phyloP scores from a whole-genome alignment of 2,797 vertebrate species.

The Centropyge bicolor region DNA sequence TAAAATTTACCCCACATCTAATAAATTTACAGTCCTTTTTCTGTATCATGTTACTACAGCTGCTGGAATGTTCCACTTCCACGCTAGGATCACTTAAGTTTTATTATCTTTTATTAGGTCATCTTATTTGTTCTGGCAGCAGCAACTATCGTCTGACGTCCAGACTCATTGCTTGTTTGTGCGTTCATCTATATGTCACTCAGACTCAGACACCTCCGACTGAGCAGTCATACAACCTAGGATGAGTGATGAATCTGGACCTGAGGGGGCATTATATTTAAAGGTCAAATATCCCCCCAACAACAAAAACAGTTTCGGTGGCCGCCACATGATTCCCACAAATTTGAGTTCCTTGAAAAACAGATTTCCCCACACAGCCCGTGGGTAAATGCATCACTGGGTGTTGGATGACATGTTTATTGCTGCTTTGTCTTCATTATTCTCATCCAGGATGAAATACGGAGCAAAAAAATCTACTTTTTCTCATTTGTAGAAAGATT shows the following conservation, averaged over 20 bases:
- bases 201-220: background rate
- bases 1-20: background rate
- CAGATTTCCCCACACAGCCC: background rate
- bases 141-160: background rate
- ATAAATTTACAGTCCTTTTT: constrained; percentile 1
- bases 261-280: background rate
- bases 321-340: constrained; percentile 13
- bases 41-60: constrained; percentile 4
- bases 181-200: background rate
- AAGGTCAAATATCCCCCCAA: constrained; percentile 7
- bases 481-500: constrained; percentile 13
- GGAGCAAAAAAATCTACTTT: background rate
- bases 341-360: constrained; percentile 24
- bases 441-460: constrained; percentile 30
- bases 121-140: background rate
- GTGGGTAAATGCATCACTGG: constrained; percentile 18
- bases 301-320: background rate
- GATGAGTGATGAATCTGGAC: background rate
- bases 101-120: constrained; percentile 26
- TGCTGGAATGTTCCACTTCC: constrained; percentile 14
- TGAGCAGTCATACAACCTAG: background rate
- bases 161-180: constrained; percentile 6
- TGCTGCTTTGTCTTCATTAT: constrained; percentile 29
- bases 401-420: constrained; percentile 39
- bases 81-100: background rate